Base-by-base conservation (phyloP, 2,888 invertebrate species). In the Zaprionus bogoriensis region DNA sequence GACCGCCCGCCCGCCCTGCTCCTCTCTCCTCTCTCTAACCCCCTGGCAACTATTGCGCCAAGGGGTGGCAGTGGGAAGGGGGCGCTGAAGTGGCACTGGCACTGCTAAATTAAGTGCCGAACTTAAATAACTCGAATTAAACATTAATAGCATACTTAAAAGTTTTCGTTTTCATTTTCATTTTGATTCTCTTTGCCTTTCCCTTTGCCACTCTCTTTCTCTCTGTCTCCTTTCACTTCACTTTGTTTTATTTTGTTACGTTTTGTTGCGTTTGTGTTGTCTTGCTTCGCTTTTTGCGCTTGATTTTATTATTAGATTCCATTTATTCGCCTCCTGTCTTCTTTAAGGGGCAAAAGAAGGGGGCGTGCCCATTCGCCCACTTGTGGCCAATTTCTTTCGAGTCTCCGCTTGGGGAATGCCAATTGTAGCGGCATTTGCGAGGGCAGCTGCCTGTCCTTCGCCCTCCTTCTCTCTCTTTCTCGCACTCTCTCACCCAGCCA, bases 121-220 rank as follows among this genome's bases (percentile, higher is more conserved):
- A 82, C 82, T 82, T 82, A 84, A 84, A 87, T 82, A 82, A 82
- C 84, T 87, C 69, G 74, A 87, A 87, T 82, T 84, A 87, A 81
- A 84, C 85, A 86, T 82, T 82, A 86, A 82, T 82, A 70, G 87
- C 64, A 67, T 84, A 82, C 87, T 82, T 84, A 82, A 82, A 87
- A 82, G 78, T 87, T 87, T 77, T 67, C 57, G 76, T 60, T 67
- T 66, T 65, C 51, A 42, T 36, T 9, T 25, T 71, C 62, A 48
- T 39, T 55, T 10, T 5, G 19, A n/a, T n/a, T 19, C 20, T 39
- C 39, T 14, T 39, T 20, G 14, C 36, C n/a, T 23, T 45, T 38
- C n/a, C 23, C 14, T 36, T 41, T 42, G n/a, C 22, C 20, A 38
- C 28, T 45, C 17, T 12, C 4, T 52, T 38, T 27, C 22, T n/a